Evolutionary conservation across 1,140 invertebrate genomes (phyloP).

Genomic region (Zophobas morio): DNA sequence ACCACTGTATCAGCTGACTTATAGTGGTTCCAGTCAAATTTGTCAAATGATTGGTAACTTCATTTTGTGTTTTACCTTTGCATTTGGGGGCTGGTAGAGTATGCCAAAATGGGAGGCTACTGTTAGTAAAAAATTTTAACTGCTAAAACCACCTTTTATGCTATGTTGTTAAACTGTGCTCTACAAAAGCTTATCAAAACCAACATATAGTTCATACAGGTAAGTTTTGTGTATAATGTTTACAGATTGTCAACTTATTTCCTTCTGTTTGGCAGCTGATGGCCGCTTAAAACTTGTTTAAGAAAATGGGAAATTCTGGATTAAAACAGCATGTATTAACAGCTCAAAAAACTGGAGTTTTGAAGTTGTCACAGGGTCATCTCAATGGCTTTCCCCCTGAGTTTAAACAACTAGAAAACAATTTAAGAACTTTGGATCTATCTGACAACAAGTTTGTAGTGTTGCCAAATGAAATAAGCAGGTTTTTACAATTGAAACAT

Average conservation of each 20-base stretch:
- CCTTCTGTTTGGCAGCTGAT: background rate
- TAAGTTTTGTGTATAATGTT: background rate
- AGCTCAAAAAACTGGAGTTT: slow-evolving; percentile 93
- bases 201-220: background rate
- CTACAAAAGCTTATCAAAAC: no score
- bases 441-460: slow-evolving; percentile 89
- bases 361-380: slow-evolving; percentile 87
- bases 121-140: no score
- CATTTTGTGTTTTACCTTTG: no score
- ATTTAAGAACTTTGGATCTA: slow-evolving; percentile 90
- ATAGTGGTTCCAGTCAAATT: no score
- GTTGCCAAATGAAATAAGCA: slow-evolving; percentile 84
- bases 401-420: slow-evolving; percentile 76
- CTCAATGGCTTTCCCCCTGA: slow-evolving; percentile 81
- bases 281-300: background rate
- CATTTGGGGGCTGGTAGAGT: no score
- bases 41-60: no score
- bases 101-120: no score
- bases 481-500: slow-evolving; percentile 87
- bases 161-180: no score
- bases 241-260: background rate
- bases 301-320: slow-evolving; percentile 87
- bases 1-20: no score
- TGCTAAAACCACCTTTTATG: no score
- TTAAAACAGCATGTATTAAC: slow-evolving; percentile 93